Evolutionary conservation across 1,140 invertebrate species (phyloP), one percentile per base, ranked within the genome.

Genomic region (Drosophila tani): DNA sequence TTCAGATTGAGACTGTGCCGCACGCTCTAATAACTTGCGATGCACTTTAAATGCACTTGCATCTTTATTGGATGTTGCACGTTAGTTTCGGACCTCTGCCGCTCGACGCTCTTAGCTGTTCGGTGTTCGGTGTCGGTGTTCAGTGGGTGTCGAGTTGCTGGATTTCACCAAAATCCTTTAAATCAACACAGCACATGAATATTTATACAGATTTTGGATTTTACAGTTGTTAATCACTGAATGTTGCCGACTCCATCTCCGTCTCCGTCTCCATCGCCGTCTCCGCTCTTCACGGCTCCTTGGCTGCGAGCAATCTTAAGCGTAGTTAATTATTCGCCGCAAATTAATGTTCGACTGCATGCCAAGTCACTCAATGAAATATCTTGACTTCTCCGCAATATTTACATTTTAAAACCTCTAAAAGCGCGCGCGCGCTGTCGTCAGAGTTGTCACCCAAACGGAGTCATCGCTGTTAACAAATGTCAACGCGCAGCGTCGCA

Each of bases 91-190:
- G 82, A 78, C 74, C 63, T 75, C 63, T 21, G 60, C 57, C 41
- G 51, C 51, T 69, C 57, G 53, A 58, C 29, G 51, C 32, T 55
- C 50, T 53, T 35, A 0, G 29, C 50, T 53, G 60, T 53, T 66
- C 63, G 51, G 46, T 32, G 56, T 65, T 47, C 19, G 19, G 19
- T 43, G 55, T 47, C 19, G 19, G 19, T 43, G 55, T 43, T n/a
- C 55, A 43, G 55, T 57, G 55, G 55, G 55, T 57, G 55, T 43
- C 55, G 62, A 56, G 50, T 29, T 35, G n/a, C 57, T 59, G 75
- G 83, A 87, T 87, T 87, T 87, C 83, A 87, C 83, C 76, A 65
- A 67, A 88, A 87, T 87, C 84, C 84, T 88, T 70, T 88, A 78
- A 86, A 83, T 77, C 82, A 84, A 81, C 58, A 69, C 53, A 55